Conservation (phyloP, 2,888 invertebrate species). For the Ochlodes sylvanus region DNA sequence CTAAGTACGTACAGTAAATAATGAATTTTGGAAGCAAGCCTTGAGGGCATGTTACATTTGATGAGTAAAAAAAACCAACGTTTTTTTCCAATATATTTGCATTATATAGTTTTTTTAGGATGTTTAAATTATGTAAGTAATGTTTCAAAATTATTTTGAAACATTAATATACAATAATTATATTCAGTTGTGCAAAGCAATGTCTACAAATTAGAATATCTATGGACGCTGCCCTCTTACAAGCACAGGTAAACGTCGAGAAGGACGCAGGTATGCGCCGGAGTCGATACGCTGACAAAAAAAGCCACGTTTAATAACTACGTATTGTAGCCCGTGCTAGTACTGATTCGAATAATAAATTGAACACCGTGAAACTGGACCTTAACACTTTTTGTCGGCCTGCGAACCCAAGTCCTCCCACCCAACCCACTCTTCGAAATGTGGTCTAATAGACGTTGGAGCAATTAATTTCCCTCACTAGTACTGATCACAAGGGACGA, state of each 20-base stretch:
- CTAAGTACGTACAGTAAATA: no score
- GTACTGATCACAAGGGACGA: slow-evolving; percentile 10
- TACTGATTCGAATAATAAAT: slow-evolving; percentile 52
- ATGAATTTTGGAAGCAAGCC: no score
- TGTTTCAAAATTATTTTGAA: no score
- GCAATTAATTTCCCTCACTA: slow-evolving; percentile 44
- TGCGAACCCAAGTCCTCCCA: slow-evolving; percentile 32
- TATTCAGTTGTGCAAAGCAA: not conserved
- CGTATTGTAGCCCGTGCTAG: slow-evolving; percentile 60
- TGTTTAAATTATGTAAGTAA: not conserved
- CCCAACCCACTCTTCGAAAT: slow-evolving; percentile 40
- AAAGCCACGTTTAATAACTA: slow-evolving; percentile 74
- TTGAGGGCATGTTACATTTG: no score
- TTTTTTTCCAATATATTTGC: no score
- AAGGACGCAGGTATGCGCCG: slow-evolving; percentile 74
- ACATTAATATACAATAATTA: not conserved
- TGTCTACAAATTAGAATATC: slow-evolving; percentile 55
- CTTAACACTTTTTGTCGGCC: slow-evolving; percentile 48
- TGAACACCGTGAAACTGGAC: slow-evolving; percentile 51
- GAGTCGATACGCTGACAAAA: slow-evolving; percentile 54
- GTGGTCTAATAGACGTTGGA: slow-evolving; percentile 43
- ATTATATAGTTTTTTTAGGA: no score
- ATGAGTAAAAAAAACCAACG: no score
- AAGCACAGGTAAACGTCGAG: slow-evolving; percentile 73
- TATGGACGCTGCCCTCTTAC: slow-evolving; percentile 62